Evolutionary conservation across 2,888 invertebrate genomes (phyloP).

Genomic region (Trichopoda pennipes): DNA sequence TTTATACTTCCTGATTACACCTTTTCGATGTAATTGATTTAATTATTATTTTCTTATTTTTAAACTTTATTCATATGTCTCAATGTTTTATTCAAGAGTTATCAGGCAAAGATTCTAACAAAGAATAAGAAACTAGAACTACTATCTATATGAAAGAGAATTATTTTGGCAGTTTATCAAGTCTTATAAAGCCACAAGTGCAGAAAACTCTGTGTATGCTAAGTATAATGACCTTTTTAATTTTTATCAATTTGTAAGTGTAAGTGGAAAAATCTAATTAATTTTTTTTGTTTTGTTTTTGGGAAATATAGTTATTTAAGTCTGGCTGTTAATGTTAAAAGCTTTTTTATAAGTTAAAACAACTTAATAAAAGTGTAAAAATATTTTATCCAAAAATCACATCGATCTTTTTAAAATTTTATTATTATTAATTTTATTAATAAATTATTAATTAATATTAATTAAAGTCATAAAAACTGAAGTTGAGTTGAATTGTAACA

Average conservation of each 20-base stretch:
- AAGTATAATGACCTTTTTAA: constrained; percentile 61
- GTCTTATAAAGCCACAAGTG: background rate
- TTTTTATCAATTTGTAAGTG: constrained; percentile 1
- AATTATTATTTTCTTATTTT: no score
- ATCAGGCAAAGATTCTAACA: background rate
- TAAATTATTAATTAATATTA: no score
- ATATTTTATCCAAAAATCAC: no score
- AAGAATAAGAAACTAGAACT: background rate
- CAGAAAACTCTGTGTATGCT: background rate
- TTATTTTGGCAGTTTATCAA: constrained; percentile 56
- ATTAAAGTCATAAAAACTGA: no score
- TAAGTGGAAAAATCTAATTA: background rate
- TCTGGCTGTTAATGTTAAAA: no score
- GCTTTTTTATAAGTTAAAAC: no score
- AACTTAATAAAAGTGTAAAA: no score
- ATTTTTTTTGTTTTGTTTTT: background rate
- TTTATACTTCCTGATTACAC: constrained; percentile 20
- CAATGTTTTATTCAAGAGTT: no score
- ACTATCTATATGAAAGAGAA: background rate
- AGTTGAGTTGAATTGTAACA: no score
- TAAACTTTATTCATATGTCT: no score
- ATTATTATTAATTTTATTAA: no score
- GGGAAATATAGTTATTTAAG: background rate
- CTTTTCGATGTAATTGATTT: constrained; percentile 9
- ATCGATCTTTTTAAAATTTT: no score